Conservation (phyloP, 2,888 invertebrate genomes). For the Elysia crispata region DNA sequence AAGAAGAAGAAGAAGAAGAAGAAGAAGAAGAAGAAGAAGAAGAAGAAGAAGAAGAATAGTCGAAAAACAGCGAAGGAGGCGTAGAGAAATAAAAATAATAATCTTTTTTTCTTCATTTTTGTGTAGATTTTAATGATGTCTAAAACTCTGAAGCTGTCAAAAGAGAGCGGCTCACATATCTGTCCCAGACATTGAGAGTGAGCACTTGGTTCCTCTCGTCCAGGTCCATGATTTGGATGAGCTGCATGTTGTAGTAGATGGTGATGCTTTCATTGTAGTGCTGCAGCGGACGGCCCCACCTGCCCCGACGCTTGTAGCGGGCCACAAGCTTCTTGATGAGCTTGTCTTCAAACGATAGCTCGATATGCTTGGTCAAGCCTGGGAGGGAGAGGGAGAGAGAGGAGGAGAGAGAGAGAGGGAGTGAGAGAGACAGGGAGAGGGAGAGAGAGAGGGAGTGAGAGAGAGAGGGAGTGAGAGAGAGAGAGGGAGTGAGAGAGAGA, state of each 20-base stretch:
- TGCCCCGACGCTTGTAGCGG: conserved; percentile 70
- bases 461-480: not conserved
- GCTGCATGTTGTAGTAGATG: conserved; percentile 73
- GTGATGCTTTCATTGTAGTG: conserved; percentile 72
- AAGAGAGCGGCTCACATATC: conserved; percentile 77
- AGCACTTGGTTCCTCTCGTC: conserved; percentile 77
- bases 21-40: not conserved
- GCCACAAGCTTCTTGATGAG: conserved; percentile 71
- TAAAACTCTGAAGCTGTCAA: too few species aligned
- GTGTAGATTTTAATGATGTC: too few species aligned
- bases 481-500: not conserved
- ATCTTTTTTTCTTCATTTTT: too few species aligned
- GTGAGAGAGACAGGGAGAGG: not conserved
- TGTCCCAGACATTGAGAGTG: conserved; percentile 76
- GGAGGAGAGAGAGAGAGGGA: not conserved
- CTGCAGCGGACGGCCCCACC: conserved; percentile 73
- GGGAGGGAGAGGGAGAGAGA: not conserved
- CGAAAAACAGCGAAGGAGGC: not conserved
- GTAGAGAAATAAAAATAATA: too few species aligned
- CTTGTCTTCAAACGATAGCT: conserved; percentile 71
- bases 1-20: not conserved
- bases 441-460: not conserved
- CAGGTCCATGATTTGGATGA: conserved; percentile 77
- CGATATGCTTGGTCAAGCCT: conserved; percentile 43
- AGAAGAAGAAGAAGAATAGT: too few species aligned